A percentile compares a stretch with the other conserved stretches of the same genome.
Conservation (phyloP, 2,113 vertebrate genomes). For the Macheiramphus alcinus region DNA sequence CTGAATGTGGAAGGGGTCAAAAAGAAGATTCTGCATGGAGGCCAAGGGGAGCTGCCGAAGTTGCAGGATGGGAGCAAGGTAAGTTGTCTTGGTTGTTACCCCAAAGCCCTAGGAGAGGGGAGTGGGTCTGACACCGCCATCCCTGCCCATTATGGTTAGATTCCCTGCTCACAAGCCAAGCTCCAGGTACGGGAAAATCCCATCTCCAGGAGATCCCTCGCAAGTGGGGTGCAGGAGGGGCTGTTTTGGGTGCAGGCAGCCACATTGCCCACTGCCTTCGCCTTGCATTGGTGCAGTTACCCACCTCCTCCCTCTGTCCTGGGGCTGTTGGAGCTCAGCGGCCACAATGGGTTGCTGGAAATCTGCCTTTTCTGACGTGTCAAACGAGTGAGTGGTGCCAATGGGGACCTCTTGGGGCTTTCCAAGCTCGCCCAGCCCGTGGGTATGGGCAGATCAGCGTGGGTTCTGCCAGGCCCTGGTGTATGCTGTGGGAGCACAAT, state of each 20-base stretch:
- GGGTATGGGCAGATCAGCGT: too few relatives aligned
- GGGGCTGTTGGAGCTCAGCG: background rate
- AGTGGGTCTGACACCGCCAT: accelerated
- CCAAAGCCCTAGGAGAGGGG: background rate
- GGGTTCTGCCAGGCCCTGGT: background rate
- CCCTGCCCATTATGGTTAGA: accelerated
- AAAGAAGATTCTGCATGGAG: conserved; percentile 86
- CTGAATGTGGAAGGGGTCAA: conserved; percentile 79
- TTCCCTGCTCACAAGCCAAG: background rate
- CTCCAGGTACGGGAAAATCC: background rate
- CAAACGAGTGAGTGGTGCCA: background rate
- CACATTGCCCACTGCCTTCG: background rate
- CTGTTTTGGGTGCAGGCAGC: background rate
- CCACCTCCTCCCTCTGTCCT: background rate
- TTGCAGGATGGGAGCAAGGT: conserved; percentile 86
- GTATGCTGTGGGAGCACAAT: background rate
- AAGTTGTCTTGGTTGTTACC: background rate
- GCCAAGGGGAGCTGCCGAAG: conserved; percentile 75
- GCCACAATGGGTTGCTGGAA: accelerated
- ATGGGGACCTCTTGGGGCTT: too few relatives aligned
- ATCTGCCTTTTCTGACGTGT: background rate
- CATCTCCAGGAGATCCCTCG: background rate
- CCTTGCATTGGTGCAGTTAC: background rate
- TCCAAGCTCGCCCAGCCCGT: background rate
- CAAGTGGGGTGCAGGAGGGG: background rate